A percentile compares a stretch with the other conserved stretches of the same genome.
These are phyloP conservation scores for Oostethus manadensis DNA, from an alignment of 2,113 vertebrate genomes.

Conservation along the genomic window DNA sequence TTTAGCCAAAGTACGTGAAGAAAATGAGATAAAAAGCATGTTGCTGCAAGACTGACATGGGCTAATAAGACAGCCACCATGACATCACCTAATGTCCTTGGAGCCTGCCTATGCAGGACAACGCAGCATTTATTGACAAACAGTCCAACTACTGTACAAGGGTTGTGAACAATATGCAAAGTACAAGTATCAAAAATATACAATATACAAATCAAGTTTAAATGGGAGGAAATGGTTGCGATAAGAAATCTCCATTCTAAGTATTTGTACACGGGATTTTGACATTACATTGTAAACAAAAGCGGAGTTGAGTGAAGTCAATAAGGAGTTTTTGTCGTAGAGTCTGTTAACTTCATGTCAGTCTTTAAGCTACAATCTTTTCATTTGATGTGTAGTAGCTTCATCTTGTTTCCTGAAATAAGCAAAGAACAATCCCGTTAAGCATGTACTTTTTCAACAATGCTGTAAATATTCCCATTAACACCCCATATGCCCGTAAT, in stretches of 20 bases:
- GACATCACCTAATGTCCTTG: conserved; percentile 10
- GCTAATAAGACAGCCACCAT: not conserved
- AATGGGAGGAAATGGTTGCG: conserved; percentile 11
- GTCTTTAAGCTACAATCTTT: not conserved
- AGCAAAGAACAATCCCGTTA: conserved; percentile 8
- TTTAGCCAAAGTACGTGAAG: too few relatives aligned
- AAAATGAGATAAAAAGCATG: too few relatives aligned
- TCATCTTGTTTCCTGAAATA: conserved; percentile 73
- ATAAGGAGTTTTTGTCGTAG: too few relatives aligned
- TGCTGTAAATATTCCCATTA: too few relatives aligned
- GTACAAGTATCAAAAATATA: conserved; percentile 22
- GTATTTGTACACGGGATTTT: conserved; percentile 8
- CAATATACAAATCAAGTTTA: conserved; percentile 51
- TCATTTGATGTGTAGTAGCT: conserved; percentile 75
- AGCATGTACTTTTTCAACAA: not conserved
- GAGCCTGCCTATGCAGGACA: conserved; percentile 30
- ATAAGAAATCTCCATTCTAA: conserved; percentile 10
- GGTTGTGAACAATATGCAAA: conserved; percentile 52
- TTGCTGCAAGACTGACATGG: too few relatives aligned
- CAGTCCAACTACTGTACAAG: conserved; percentile 60
- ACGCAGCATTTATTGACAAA: conserved; percentile 55
- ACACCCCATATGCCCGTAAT: too few relatives aligned
- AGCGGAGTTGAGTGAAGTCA: not conserved
- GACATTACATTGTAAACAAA: conserved; percentile 8
- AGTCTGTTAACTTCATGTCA: too few relatives aligned